These are phyloP conservation scores for Hedya salicella DNA, from an alignment of 2,888 invertebrate species.

Conservation along the genomic window DNA sequence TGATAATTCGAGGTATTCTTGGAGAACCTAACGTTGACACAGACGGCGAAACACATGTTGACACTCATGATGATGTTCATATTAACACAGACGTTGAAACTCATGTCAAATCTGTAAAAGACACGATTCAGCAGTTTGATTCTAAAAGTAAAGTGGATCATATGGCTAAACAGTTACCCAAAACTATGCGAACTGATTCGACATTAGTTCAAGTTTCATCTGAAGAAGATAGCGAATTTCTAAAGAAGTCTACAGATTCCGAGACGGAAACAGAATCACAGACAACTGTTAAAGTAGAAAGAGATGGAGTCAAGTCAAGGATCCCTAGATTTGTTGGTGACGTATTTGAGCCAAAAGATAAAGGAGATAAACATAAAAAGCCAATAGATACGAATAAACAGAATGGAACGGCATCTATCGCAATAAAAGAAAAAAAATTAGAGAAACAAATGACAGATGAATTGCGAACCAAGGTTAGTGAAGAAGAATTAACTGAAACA, in stretches of 20 bases:
- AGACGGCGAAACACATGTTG: too few species aligned
- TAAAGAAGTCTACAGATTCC: slow-evolving; percentile 82
- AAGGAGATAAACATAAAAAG: slow-evolving; percentile 61
- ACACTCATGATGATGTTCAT: slow-evolving; percentile 53
- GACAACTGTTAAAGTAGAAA: slow-evolving; percentile 76
- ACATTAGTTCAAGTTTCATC: slow-evolving; percentile 82
- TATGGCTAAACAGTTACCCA: slow-evolving; percentile 69
- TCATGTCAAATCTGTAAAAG: slow-evolving; percentile 74
- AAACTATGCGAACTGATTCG: slow-evolving; percentile 80
- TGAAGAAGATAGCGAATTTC: slow-evolving; percentile 81
- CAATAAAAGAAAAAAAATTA: slow-evolving; percentile 59
- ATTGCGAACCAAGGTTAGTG: slow-evolving; percentile 65
- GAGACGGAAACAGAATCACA: slow-evolving; percentile 84
- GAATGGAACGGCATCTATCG: slow-evolving; percentile 57
- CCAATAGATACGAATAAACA: slow-evolving; percentile 57
- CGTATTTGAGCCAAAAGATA: slow-evolving; percentile 56
- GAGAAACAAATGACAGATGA: slow-evolving; percentile 69
- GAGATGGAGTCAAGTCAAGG: slow-evolving; percentile 62
- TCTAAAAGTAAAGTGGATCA: slow-evolving; percentile 72
- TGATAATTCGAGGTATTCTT: slow-evolving; percentile 57
- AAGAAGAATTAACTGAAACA: slow-evolving; percentile 70
- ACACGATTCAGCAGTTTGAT: slow-evolving; percentile 79
- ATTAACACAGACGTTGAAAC: slow-evolving; percentile 67
- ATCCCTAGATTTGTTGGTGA: slow-evolving; percentile 57
- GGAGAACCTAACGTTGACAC: too few species aligned